Evolutionary conservation across 1,140 invertebrate species (phyloP).

Genomic region (Anagrus nilaparvatae): DNA sequence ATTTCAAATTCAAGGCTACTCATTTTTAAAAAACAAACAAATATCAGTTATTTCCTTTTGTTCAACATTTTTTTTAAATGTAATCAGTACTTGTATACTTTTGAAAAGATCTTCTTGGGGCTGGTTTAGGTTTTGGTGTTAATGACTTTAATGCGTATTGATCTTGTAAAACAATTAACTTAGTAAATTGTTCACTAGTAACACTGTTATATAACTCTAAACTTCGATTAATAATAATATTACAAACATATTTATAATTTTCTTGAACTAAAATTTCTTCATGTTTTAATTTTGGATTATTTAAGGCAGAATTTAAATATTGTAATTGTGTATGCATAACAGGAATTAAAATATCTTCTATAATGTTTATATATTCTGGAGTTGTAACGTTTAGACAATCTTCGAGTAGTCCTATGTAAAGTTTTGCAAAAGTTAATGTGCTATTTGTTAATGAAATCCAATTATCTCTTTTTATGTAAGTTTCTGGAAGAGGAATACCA

Average conservation of each 20-base stretch:
- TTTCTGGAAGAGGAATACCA: constrained; percentile 31
- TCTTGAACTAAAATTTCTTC: constrained; percentile 40
- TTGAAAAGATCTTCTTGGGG: too few species aligned
- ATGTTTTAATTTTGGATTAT: constrained; percentile 44
- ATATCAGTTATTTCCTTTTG: too few species aligned
- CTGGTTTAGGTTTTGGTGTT: too few species aligned
- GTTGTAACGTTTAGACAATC: constrained; percentile 59
- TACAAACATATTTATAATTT: constrained; percentile 1
- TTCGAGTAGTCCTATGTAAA: constrained; percentile 54
- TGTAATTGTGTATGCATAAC: constrained; percentile 57
- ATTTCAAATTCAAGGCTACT: too few species aligned
- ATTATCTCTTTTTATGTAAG: constrained; percentile 46
- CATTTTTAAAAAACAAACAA: too few species aligned
- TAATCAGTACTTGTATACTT: too few species aligned
- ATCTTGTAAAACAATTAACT: too few species aligned
- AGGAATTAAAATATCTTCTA: constrained; percentile 52
- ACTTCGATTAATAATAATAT: too few species aligned
- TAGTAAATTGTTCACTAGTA: too few species aligned
- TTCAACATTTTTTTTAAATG: too few species aligned
- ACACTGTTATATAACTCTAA: too few species aligned
- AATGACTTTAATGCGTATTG: too few species aligned
- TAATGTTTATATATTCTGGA: constrained; percentile 50
- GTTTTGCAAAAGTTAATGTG: constrained; percentile 58
- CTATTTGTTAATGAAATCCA: constrained; percentile 61
- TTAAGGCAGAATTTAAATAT: constrained; percentile 50